phyloP scores from a whole-genome alignment of 2,888 invertebrate species.

The Latheticus oryzae region DNA sequence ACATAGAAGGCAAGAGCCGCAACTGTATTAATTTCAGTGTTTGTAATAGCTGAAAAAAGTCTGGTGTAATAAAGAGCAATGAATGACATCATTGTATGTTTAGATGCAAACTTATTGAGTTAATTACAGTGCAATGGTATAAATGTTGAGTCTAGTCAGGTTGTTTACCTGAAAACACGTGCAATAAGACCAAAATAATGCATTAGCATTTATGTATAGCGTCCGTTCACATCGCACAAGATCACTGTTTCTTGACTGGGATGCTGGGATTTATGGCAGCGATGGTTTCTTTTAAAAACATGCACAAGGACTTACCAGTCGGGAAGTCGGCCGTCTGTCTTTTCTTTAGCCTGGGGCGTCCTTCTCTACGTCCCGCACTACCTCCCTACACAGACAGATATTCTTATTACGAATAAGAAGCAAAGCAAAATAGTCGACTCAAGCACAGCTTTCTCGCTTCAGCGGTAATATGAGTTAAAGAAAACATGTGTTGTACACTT shows the following conservation, averaged over 20 bases:
- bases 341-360: conserved; percentile 33
- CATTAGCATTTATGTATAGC: no score
- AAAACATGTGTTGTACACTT: conserved; percentile 53
- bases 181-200: conserved; percentile 44
- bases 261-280: conserved; percentile 15
- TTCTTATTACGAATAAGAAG: conserved; percentile 16
- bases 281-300: conserved; percentile 14
- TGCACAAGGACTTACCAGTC: conserved; percentile 36
- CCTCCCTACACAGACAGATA: conserved; percentile 29
- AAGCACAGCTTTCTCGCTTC: conserved; percentile 21
- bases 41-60: no score
- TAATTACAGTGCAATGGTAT: conserved; percentile 13
- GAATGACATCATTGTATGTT: conserved; percentile 34
- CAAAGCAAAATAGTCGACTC: conserved; percentile 12
- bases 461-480: conserved; percentile 29
- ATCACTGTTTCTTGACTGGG: no score
- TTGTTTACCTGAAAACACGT: conserved; percentile 53
- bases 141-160: conserved; percentile 31
- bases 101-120: conserved; percentile 26
- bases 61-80: conserved; percentile 5
- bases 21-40: no score
- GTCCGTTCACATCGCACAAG: conserved; percentile 41
- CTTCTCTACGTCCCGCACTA: conserved; percentile 22
- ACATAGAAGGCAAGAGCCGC: no score
- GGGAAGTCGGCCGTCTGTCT: conserved; percentile 36